phyloP scores from a whole-genome alignment of 1,140 invertebrate species.

The Formica selysi region DNA sequence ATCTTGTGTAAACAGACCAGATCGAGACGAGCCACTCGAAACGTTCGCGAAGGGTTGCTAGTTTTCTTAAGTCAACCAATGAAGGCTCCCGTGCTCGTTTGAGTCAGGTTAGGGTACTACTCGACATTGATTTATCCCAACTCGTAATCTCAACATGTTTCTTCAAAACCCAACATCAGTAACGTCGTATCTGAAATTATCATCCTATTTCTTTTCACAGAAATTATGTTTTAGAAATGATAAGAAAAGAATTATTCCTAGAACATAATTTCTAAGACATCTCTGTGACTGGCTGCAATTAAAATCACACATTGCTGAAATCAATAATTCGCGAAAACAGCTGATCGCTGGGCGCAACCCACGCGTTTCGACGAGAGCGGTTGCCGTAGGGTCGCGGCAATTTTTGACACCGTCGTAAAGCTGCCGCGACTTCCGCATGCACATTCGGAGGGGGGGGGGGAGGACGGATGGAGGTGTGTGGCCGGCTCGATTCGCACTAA shows the following conservation, averaged over 20 bases:
- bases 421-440: slow-evolving; percentile 67
- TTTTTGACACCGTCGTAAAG: slow-evolving; percentile 78
- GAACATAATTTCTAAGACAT: not conserved
- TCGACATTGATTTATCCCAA: slow-evolving; percentile 74
- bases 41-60: slow-evolving; percentile 73
- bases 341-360: not conserved
- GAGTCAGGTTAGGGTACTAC: slow-evolving; percentile 71
- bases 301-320: not conserved
- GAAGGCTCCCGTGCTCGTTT: slow-evolving; percentile 52
- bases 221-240: no score
- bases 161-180: slow-evolving; percentile 9
- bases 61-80: slow-evolving; percentile 72
- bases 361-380: not conserved
- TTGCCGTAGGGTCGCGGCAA: slow-evolving; percentile 38
- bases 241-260: not conserved
- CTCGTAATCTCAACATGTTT: slow-evolving; percentile 53
- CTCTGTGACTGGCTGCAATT: not conserved
- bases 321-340: not conserved
- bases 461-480: not conserved
- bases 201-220: not conserved
- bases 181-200: slow-evolving; percentile 17
- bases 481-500: slow-evolving; percentile 77
- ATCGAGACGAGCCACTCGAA: slow-evolving; percentile 75
- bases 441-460: not conserved
- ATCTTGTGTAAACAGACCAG: slow-evolving; percentile 74